Conservation (phyloP, 2,888 invertebrate species). For the Hedychridium roseum region DNA sequence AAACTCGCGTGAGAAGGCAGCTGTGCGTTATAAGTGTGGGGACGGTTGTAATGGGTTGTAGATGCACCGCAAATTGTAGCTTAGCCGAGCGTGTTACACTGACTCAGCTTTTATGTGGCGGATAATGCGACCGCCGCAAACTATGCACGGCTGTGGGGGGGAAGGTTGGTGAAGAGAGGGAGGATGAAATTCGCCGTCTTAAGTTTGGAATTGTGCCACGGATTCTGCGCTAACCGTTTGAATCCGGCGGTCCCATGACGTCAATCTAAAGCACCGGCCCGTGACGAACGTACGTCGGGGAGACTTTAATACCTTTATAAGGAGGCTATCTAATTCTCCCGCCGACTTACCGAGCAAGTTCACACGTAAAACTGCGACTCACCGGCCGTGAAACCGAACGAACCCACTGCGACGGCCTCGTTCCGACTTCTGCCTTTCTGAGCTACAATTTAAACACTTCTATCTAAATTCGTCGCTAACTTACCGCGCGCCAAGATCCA, state of each 20-base stretch:
- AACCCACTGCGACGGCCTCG: constrained; percentile 22
- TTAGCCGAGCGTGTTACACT: background rate
- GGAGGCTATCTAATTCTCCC: constrained; percentile 27
- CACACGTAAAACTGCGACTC: constrained; percentile 45
- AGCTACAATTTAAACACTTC: constrained; percentile 16
- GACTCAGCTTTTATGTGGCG: background rate
- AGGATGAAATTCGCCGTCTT: background rate
- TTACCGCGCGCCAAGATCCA: too few relatives aligned
- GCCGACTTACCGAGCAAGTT: constrained; percentile 31
- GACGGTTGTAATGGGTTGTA: background rate
- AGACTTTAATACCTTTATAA: constrained; percentile 23
- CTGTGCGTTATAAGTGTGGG: too few relatives aligned
- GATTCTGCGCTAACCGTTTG: constrained; percentile 4
- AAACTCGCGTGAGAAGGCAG: too few relatives aligned
- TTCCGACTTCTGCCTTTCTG: constrained; percentile 15
- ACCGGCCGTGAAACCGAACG: constrained; percentile 35
- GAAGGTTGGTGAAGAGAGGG: background rate
- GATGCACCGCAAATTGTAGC: background rate
- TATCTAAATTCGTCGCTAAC: too few relatives aligned
- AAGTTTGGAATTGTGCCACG: background rate
- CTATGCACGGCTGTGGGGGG: background rate
- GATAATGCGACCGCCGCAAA: background rate
- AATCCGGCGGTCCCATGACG: constrained; percentile 8
- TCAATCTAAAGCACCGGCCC: constrained; percentile 17
- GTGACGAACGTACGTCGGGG: constrained; percentile 23